Conservation (phyloP, 2,113 vertebrate genomes). For the Galemys pyrenaicus region DNA sequence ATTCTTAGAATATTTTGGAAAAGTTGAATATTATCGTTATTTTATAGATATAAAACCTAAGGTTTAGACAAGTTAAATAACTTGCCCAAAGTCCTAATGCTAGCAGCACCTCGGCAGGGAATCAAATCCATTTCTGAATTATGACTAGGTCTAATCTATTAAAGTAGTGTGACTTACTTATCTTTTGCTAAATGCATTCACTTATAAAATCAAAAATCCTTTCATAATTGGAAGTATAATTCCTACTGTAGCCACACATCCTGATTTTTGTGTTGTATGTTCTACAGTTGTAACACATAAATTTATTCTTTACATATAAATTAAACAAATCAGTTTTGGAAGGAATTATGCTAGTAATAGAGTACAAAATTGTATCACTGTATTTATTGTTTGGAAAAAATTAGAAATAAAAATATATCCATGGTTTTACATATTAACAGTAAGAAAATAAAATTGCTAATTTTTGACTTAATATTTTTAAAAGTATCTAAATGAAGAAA, state of each 20-base stretch:
- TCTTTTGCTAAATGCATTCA: conserved; percentile 7
- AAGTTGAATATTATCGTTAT: not conserved
- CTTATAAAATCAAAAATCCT: not conserved
- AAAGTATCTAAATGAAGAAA: not conserved
- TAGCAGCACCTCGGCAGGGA: not conserved
- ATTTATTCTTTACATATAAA: not conserved
- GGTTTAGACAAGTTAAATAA: not conserved
- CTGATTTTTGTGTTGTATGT: not conserved
- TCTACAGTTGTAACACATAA: not conserved
- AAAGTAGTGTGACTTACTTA: not conserved
- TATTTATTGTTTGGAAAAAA: conserved; percentile 15
- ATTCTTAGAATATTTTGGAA: not conserved
- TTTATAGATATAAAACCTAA: not conserved
- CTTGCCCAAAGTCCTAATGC: not conserved
- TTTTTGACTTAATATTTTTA: conserved; percentile 15
- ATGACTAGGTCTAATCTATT: not conserved
- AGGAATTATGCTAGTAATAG: not conserved
- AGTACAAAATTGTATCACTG: not conserved
- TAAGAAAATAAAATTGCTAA: not conserved
- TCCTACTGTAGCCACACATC: not conserved
- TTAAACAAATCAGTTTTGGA: conserved; percentile 36
- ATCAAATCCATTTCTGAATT: not conserved
- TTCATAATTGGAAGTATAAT: conserved; percentile 40
- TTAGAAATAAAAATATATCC: not conserved
- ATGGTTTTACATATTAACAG: conserved; percentile 24